phyloP scores from a whole-genome alignment of 2,797 vertebrate genomes.

The Poeciliopsis presidionis region DNA sequence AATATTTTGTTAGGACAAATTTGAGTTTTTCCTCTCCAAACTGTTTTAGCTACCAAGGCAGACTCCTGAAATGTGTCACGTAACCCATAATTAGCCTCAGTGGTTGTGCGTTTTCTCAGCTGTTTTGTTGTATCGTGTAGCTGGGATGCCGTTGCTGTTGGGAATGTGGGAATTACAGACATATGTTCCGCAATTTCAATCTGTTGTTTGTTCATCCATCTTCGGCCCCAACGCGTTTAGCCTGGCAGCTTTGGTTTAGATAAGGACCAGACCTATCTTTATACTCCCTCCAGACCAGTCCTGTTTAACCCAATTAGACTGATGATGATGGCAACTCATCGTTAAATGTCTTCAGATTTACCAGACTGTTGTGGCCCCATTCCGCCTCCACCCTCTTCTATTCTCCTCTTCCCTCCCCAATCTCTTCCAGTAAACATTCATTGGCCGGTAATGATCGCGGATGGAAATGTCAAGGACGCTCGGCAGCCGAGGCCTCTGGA shows the following conservation, averaged over 20 bases:
- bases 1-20: slow-evolving; percentile 49
- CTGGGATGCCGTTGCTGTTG: slow-evolving; percentile 46
- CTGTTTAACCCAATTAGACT: slow-evolving; percentile 70
- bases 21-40: slow-evolving; percentile 35
- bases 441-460: slow-evolving; percentile 51
- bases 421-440: slow-evolving; percentile 39
- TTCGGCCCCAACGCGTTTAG: slow-evolving; percentile 59
- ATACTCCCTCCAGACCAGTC: slow-evolving; percentile 54
- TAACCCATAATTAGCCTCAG: slow-evolving; percentile 70
- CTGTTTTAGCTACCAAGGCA: slow-evolving; percentile 51
- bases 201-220: slow-evolving; percentile 67
- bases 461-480: slow-evolving; percentile 71
- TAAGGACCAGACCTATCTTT: slow-evolving; percentile 59
- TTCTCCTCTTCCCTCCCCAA: neutral
- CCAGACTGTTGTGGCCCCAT: slow-evolving; percentile 40
- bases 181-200: slow-evolving; percentile 66
- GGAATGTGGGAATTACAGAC: slow-evolving; percentile 65
- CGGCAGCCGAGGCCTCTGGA: slow-evolving; percentile 48
- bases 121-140: slow-evolving; percentile 40
- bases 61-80: slow-evolving; percentile 64
- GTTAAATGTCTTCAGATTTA: slow-evolving; percentile 59
- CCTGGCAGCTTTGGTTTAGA: slow-evolving; percentile 66
- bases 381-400: neutral
- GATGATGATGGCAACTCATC: slow-evolving; percentile 64
- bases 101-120: slow-evolving; percentile 23